These are phyloP conservation scores for Halisarca cf. caerulea DNA, from an alignment of 37 sponge, comb jelly and placozoan species.

Conservation along the genomic window DNA sequence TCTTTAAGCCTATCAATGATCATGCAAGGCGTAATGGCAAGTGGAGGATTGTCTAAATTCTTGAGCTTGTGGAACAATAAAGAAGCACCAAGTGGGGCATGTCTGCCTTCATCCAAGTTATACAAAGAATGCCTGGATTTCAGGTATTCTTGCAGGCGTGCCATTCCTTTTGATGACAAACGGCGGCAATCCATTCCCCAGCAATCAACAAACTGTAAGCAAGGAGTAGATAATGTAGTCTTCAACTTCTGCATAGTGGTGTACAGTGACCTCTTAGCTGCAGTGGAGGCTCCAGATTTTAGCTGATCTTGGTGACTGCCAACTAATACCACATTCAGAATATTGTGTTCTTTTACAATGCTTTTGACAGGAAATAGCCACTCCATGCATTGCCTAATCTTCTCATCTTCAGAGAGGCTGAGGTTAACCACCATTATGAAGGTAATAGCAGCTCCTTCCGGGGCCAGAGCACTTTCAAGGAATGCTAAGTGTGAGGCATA, in stretches of 20 bases:
- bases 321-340: not conserved
- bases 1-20: not conserved
- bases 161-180: not conserved
- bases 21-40: not conserved
- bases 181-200: not conserved
- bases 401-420: not conserved
- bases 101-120: not conserved
- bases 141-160: not conserved
- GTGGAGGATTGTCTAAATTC: not conserved
- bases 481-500: not conserved
- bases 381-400: not conserved
- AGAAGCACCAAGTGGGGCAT: not conserved
- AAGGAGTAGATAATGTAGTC: no score
- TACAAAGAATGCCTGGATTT: not conserved
- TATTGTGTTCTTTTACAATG: not conserved
- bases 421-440: constrained; percentile 10
- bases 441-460: not conserved
- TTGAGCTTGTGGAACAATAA: not conserved
- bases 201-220: not conserved
- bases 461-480: not conserved
- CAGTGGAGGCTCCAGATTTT: not conserved
- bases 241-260: not conserved
- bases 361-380: not conserved
- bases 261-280: not conserved
- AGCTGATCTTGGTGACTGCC: not conserved